Percentiles rank a stretch among this genome's conserved stretches.
These are phyloP conservation scores for Montipora efflorescens DNA, from an alignment of 64 coral and sea anemone genomes.

Conservation along the genomic window DNA sequence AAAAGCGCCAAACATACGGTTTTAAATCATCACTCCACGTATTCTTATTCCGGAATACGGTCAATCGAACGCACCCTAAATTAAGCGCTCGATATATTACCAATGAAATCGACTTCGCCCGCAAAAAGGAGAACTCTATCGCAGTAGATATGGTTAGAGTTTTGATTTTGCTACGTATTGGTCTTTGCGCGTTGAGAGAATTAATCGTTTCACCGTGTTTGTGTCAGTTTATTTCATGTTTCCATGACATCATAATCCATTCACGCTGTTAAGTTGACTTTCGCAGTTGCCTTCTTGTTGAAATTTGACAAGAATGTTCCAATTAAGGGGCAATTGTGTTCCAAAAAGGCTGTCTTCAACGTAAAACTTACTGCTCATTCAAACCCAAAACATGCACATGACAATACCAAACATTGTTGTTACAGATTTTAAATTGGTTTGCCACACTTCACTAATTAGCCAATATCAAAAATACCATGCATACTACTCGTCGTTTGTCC, in stretches of 20 bases:
- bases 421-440: background rate
- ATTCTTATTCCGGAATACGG: too few relatives aligned
- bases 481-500: too few relatives aligned
- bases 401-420: background rate
- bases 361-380: background rate
- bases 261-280: background rate
- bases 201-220: background rate
- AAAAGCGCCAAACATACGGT: too few relatives aligned
- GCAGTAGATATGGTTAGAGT: background rate
- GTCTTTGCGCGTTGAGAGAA: background rate
- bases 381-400: background rate
- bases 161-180: background rate
- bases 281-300: background rate
- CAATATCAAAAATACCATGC: too few relatives aligned
- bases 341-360: background rate
- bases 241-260: background rate
- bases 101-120: background rate
- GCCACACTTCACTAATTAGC: background rate
- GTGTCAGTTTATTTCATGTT: background rate
- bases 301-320: background rate
- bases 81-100: background rate
- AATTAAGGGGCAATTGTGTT: background rate
- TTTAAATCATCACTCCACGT: too few relatives aligned
- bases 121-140: too few relatives aligned
- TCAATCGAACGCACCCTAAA: background rate